These are phyloP conservation scores for Platichthys flesus DNA, from an alignment of 2,113 vertebrate genomes.

Conservation along the genomic window DNA sequence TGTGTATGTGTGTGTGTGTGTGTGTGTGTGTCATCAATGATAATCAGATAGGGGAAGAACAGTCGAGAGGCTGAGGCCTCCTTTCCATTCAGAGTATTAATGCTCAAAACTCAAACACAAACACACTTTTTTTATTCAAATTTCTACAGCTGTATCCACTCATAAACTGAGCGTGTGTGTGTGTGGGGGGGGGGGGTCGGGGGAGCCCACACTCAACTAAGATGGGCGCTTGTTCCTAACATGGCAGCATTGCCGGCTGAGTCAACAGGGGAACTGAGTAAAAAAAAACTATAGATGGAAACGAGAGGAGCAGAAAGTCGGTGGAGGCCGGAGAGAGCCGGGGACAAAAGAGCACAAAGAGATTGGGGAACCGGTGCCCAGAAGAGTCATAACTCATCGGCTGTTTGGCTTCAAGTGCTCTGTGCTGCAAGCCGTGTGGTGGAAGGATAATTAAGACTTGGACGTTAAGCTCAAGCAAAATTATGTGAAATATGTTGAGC, in stretches of 20 bases:
- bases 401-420: neutral
- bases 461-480: neutral
- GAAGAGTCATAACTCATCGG: slow-evolving; percentile 7
- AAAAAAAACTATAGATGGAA: neutral
- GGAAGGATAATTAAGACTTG: neutral
- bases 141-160: slow-evolving; percentile 21
- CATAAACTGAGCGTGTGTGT: slow-evolving; percentile 6
- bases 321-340: neutral
- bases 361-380: slow-evolving; percentile 5
- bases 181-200: neutral
- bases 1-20: neutral
- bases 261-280: neutral
- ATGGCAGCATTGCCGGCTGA: neutral
- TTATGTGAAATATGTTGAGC: neutral
- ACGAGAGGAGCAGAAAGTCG: slow-evolving; percentile 2
- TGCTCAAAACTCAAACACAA: neutral
- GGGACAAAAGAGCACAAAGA: neutral
- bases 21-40: neutral
- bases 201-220: slow-evolving; percentile 16
- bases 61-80: slow-evolving; percentile 9
- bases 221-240: neutral
- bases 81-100: slow-evolving; percentile 35
- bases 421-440: neutral
- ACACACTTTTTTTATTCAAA: slow-evolving; percentile 26
- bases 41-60: neutral